Conservation (phyloP, 2,797 vertebrate species). For the Telmatherina bonti region DNA sequence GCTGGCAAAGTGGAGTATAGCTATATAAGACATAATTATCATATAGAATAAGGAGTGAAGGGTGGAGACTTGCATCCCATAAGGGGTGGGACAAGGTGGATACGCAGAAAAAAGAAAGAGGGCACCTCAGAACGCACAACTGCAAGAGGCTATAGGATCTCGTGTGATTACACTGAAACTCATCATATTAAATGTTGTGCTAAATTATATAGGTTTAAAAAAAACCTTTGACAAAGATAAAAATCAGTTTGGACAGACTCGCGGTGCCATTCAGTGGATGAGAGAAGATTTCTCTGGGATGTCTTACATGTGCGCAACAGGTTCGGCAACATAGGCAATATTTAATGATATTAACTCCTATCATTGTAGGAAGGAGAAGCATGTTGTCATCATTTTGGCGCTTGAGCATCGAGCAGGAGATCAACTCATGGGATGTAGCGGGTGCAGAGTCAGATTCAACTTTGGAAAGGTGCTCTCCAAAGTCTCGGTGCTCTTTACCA, state of each 20-base stretch:
- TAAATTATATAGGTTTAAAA: neutral
- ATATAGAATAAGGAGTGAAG: conserved; percentile 53
- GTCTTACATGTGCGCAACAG: conserved; percentile 66
- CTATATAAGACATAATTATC: conserved; percentile 39
- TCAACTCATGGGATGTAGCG: conserved; percentile 91
- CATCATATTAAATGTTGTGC: neutral
- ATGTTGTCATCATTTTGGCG: conserved; percentile 70
- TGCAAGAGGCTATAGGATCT: conserved; percentile 28
- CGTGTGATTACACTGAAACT: conserved; percentile 13
- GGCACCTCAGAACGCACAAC: conserved; percentile 54
- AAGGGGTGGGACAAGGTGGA: conserved; percentile 44
- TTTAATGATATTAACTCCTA: conserved; percentile 16
- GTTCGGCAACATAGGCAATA: conserved; percentile 34
- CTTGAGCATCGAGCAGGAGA: conserved; percentile 71
- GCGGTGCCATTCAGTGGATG: neutral
- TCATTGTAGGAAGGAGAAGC: conserved; percentile 67
- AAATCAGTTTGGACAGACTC: conserved; percentile 14
- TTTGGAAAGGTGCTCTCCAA: conserved; percentile 80
- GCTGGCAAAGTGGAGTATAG: neutral
- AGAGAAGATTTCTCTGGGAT: conserved; percentile 27
- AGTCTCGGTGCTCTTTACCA: conserved; percentile 81
- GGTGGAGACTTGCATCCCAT: conserved; percentile 72
- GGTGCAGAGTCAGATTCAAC: conserved; percentile 83
- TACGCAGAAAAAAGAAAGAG: conserved; percentile 50
- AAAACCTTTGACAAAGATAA: conserved; percentile 23